Conservation (phyloP, 2,888 invertebrate species). For the Tetrapedia diversipes region DNA sequence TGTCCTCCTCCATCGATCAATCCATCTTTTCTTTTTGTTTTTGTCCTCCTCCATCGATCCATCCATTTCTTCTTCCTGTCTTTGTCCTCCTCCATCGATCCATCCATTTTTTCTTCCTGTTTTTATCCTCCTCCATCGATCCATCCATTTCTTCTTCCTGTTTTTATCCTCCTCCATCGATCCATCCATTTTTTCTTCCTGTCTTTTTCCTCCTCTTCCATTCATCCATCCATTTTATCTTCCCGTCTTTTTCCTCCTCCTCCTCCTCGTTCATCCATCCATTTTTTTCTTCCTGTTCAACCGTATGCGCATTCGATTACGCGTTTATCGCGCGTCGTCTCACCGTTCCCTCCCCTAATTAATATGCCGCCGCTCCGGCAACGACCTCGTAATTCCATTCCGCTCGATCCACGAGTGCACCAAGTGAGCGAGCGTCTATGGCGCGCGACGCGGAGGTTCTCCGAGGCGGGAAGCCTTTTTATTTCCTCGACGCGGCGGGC, state of each 20-base stretch:
- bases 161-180: too few species aligned
- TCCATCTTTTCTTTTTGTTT: background rate
- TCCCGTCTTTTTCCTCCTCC: too few species aligned
- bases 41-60: too few species aligned
- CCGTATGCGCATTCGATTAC: constrained; percentile 35
- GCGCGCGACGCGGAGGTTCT: too few species aligned
- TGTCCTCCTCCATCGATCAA: too few species aligned
- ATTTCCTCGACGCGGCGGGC: constrained; percentile 38
- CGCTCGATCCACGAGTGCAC: constrained; percentile 6
- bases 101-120: background rate
- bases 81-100: too few species aligned
- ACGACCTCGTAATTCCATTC: constrained; percentile 47
- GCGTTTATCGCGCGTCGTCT: constrained; percentile 19
- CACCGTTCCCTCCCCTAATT: constrained; percentile 45
- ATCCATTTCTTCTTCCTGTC: background rate
- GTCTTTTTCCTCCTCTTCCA: too few species aligned
- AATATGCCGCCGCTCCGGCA: constrained; percentile 41
- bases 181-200: background rate
- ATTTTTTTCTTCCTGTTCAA: background rate
- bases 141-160: background rate
- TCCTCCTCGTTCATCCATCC: background rate
- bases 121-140: too few species aligned
- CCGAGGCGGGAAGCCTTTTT: too few species aligned
- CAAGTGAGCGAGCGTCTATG: constrained; percentile 3
- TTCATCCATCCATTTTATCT: background rate